These are phyloP conservation scores for Tipula lateralis DNA, from an alignment of 2,888 invertebrate genomes.

Conservation along the genomic window DNA sequence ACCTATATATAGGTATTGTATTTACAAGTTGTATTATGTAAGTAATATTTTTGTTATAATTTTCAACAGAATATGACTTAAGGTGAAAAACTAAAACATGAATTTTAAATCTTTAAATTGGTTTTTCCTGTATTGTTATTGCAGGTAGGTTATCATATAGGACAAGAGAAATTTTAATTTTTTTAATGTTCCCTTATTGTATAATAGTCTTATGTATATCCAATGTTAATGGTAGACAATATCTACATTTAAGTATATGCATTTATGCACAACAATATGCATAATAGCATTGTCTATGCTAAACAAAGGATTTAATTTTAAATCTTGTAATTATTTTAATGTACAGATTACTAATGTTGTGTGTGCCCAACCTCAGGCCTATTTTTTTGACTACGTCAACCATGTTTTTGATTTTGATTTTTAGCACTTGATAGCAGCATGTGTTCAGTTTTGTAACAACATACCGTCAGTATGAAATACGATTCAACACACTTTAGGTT, in stretches of 20 bases:
- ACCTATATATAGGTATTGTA: background rate
- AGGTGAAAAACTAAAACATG: background rate
- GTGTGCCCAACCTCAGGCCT: no score
- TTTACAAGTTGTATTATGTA: background rate
- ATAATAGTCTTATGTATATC: background rate
- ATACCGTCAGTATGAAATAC: no score
- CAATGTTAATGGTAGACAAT: background rate
- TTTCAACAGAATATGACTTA: background rate
- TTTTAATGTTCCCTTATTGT: background rate
- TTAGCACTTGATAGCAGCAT: no score
- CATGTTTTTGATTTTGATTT: no score
- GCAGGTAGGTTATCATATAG: background rate
- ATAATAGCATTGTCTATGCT: background rate
- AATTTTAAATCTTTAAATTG: background rate
- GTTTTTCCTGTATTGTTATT: background rate
- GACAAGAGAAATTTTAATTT: conserved; percentile 5
- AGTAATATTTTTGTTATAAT: background rate
- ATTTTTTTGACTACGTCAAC: no score
- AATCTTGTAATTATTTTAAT: background rate
- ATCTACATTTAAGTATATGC: background rate
- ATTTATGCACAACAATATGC: background rate
- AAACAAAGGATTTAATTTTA: background rate
- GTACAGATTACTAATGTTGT: background rate
- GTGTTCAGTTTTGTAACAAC: no score
- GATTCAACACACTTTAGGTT: no score